Evolutionary conservation across 2,888 invertebrate genomes (phyloP).

Genomic region (Reticulitermes lucifugus): DNA sequence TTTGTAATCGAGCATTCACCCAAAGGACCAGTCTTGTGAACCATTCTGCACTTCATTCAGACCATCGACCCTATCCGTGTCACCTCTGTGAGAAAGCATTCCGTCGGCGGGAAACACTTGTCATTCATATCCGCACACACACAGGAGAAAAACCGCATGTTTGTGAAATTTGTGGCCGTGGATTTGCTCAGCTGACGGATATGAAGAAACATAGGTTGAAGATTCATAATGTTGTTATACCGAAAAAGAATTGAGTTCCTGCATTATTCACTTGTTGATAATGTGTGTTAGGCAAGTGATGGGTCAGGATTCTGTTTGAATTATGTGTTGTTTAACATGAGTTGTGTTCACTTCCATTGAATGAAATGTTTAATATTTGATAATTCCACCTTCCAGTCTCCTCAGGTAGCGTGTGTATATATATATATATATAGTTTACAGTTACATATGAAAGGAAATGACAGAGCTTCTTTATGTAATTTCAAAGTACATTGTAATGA

Average conservation of each 20-base stretch:
- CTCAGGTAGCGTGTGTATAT: too few relatives aligned
- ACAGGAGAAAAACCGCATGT: slow-evolving; percentile 57
- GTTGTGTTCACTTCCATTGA: too few relatives aligned
- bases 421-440: too few relatives aligned
- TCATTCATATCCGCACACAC: slow-evolving; percentile 53
- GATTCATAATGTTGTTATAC: slow-evolving; percentile 26
- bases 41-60: slow-evolving; percentile 70
- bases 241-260: not conserved
- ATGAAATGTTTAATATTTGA: too few relatives aligned
- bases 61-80: slow-evolving; percentile 62
- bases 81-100: slow-evolving; percentile 64
- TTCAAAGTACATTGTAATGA: too few relatives aligned
- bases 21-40: slow-evolving; percentile 74
- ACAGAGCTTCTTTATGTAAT: too few relatives aligned
- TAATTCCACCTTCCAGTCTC: too few relatives aligned
- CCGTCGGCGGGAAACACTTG: slow-evolving; percentile 31
- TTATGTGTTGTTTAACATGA: not conserved
- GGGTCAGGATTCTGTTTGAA: not conserved
- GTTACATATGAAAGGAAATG: too few relatives aligned
- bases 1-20: slow-evolving; percentile 69
- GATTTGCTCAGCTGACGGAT: slow-evolving; percentile 28
- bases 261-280: not conserved
- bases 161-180: slow-evolving; percentile 66
- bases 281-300: not conserved
- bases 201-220: slow-evolving; percentile 31